Evolutionary conservation across 2,113 vertebrate species (phyloP).

Genomic region (Merops nubicus): DNA sequence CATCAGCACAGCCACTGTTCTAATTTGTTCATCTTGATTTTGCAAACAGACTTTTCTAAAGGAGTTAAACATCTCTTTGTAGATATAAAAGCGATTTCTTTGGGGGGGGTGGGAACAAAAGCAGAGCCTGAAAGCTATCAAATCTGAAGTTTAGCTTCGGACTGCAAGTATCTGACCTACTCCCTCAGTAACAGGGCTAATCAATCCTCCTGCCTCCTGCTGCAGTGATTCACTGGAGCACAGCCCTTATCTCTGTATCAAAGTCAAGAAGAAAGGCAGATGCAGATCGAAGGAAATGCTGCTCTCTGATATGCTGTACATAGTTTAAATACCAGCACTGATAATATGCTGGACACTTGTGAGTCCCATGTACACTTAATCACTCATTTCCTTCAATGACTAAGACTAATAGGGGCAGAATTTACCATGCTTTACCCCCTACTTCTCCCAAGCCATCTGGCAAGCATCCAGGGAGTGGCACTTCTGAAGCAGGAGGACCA

Average conservation of each 20-base stretch:
- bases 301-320: constrained; percentile 4
- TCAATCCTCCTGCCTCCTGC: constrained; percentile 30
- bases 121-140: constrained; percentile 9
- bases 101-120: neutral
- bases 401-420: neutral
- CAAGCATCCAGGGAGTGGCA: neutral
- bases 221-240: neutral
- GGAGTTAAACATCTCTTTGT: neutral
- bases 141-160: constrained; percentile 51
- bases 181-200: constrained; percentile 44
- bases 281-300: constrained; percentile 31
- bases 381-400: constrained; percentile 54
- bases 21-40: neutral
- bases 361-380: constrained; percentile 65
- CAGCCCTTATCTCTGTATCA: constrained; percentile 61
- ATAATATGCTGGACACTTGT: constrained; percentile 16
- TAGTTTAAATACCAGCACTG: constrained; percentile 57
- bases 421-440: neutral
- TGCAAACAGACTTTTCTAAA: neutral
- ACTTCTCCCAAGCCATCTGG: neutral
- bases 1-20: neutral
- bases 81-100: neutral
- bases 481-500: neutral
- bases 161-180: neutral
- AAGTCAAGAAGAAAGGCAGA: constrained; percentile 66